Evolutionary conservation across 2,797 vertebrate species (phyloP).

Genomic region (Diplodus sargus): DNA sequence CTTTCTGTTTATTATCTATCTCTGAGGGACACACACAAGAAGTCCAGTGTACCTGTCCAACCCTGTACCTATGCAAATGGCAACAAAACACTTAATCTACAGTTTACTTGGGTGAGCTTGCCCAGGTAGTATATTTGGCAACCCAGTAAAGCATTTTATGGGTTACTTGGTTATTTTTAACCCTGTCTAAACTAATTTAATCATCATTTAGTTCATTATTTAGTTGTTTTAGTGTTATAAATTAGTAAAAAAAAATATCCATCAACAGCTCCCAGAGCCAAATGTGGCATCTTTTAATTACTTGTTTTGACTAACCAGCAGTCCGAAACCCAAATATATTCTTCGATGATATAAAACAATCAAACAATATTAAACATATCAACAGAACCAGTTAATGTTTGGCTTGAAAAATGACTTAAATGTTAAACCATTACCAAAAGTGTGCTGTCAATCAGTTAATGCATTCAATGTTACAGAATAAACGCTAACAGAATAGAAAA

Average conservation of each 20-base stretch:
- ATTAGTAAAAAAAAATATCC: background rate
- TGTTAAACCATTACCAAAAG: background rate
- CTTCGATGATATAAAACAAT: no score
- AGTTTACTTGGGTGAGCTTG: no score
- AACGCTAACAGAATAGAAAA: background rate
- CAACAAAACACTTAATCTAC: no score
- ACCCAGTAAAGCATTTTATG: no score
- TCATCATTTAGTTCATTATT: background rate
- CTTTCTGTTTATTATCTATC: no score
- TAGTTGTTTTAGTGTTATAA: conserved; percentile 1
- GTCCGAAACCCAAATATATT: conserved; percentile 2
- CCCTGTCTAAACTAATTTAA: no score
- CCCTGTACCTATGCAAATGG: no score
- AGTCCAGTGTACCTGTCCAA: no score
- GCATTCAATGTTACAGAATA: background rate
- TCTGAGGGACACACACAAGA: no score
- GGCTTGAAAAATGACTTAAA: background rate
- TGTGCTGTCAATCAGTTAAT: background rate
- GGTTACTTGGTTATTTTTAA: no score
- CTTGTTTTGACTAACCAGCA: background rate
- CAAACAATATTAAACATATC: no score
- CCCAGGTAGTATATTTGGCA: no score
- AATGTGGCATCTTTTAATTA: background rate
- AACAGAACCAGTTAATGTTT: background rate
- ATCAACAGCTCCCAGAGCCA: background rate